phyloP scores from a whole-genome alignment of 2,888 invertebrate genomes.

The Leucania comma region DNA sequence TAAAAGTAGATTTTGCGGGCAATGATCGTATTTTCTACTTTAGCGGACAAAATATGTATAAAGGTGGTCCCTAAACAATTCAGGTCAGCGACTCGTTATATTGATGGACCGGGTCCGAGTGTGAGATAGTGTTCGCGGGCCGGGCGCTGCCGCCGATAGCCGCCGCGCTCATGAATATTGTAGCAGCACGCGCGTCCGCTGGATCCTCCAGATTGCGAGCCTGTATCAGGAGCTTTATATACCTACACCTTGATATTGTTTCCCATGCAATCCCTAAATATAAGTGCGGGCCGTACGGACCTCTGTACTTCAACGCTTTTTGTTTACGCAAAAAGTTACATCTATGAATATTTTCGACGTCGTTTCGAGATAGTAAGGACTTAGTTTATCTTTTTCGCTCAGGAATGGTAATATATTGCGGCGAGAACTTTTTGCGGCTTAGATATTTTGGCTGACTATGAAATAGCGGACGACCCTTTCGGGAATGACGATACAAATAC shows the following conservation, averaged over 20 bases:
- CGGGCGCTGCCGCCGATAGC: conserved; percentile 64
- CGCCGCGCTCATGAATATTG: conserved; percentile 84
- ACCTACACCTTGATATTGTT: conserved; percentile 74
- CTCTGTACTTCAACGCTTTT: conserved; percentile 66
- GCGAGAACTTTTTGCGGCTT: conserved; percentile 62
- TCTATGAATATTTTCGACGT: conserved; percentile 64
- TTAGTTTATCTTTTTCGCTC: conserved; percentile 65
- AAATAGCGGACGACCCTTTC: conserved; percentile 59
- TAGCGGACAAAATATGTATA: conserved; percentile 66
- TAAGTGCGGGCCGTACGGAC: conserved; percentile 55
- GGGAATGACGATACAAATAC: conserved; percentile 57
- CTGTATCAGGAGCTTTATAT: conserved; percentile 74
- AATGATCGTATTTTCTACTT: conserved; percentile 67
- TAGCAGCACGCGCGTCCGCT: conserved; percentile 77
- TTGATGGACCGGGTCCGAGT: conserved; percentile 82
- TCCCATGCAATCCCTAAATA: conserved; percentile 69
- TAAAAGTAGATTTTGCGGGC: conserved; percentile 50
- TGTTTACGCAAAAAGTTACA: conserved; percentile 66
- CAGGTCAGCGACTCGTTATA: conserved; percentile 83
- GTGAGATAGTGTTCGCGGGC: conserved; percentile 78
- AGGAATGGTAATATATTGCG: conserved; percentile 64
- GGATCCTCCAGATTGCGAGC: conserved; percentile 80
- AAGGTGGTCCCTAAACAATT: conserved; percentile 82
- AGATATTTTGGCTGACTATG: conserved; percentile 59
- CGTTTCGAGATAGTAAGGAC: conserved; percentile 59